phyloP scores from a whole-genome alignment of 2,113 vertebrate genomes.

The Sarotherodon lohbergeri region DNA sequence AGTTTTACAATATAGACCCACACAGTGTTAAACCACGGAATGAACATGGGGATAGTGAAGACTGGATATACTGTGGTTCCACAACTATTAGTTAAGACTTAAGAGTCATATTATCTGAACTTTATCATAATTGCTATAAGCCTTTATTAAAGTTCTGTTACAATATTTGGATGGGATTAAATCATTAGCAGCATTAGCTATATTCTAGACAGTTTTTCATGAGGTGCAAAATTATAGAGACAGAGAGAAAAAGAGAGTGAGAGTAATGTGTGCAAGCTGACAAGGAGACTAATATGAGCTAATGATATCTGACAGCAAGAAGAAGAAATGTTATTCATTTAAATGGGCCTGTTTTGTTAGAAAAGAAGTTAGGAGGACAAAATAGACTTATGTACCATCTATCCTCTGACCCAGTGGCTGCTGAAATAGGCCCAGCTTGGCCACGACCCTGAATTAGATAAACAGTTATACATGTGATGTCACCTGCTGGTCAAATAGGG shows the following conservation, averaged over 20 bases:
- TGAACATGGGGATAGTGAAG: neutral
- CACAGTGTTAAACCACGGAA: neutral
- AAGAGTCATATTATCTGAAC: neutral
- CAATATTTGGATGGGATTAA: neutral
- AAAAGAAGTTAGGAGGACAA: neutral
- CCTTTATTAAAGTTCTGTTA: neutral
- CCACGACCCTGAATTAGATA: neutral
- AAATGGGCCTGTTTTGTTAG: neutral
- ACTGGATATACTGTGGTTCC: neutral
- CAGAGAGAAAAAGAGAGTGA: neutral
- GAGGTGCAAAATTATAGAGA: neutral
- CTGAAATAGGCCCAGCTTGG: neutral
- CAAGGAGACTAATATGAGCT: neutral
- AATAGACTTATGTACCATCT: neutral
- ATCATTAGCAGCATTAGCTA: neutral
- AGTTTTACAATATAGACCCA: neutral
- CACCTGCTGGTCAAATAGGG: neutral
- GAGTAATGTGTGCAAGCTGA: neutral
- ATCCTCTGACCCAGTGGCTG: neutral
- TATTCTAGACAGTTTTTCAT: neutral
- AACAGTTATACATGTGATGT: neutral
- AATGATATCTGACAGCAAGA: neutral
- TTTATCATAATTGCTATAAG: neutral
- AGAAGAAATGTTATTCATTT: neutral
- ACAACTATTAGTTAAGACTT: neutral